These are phyloP conservation scores for Colossoma macropomum DNA, from an alignment of 2,113 vertebrate species.

Conservation along the genomic window DNA sequence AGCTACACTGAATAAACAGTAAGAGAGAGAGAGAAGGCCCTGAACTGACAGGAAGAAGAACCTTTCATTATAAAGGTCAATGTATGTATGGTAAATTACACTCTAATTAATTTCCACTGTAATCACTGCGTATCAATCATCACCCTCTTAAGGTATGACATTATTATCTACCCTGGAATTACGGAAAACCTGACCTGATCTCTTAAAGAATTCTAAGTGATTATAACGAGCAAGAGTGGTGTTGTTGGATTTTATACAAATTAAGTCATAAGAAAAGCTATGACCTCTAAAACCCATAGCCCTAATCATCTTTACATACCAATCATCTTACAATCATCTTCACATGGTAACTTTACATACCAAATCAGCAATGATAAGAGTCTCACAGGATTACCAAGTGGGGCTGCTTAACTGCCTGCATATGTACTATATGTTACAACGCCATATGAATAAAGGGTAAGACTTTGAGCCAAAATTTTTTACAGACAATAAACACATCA, in stretches of 20 bases:
- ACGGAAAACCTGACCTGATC: constrained; percentile 10
- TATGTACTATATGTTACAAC: background rate
- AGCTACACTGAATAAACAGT: background rate
- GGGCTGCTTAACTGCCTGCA: no score
- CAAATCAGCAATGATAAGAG: background rate
- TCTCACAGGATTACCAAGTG: background rate
- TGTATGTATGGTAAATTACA: constrained; percentile 38
- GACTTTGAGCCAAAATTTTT: background rate
- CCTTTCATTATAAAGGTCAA: background rate
- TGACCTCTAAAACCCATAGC: background rate
- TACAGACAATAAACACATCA: background rate
- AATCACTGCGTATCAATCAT: constrained; percentile 17
- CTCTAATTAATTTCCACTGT: constrained; percentile 15
- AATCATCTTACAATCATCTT: no score
- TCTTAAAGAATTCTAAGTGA: background rate
- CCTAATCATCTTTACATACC: constrained; percentile 8
- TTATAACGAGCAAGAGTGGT: background rate
- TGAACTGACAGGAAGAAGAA: background rate
- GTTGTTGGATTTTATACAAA: background rate
- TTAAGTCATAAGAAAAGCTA: background rate
- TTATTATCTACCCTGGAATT: background rate
- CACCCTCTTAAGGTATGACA: constrained; percentile 23
- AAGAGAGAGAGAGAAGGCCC: background rate
- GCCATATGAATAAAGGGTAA: background rate
- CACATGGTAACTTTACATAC: constrained; percentile 16